Evolutionary conservation across 64 coral and sea anemone species (phyloP), one percentile per base, ranked within the genome.

Genomic region (Exaiptasia diaphana): DNA sequence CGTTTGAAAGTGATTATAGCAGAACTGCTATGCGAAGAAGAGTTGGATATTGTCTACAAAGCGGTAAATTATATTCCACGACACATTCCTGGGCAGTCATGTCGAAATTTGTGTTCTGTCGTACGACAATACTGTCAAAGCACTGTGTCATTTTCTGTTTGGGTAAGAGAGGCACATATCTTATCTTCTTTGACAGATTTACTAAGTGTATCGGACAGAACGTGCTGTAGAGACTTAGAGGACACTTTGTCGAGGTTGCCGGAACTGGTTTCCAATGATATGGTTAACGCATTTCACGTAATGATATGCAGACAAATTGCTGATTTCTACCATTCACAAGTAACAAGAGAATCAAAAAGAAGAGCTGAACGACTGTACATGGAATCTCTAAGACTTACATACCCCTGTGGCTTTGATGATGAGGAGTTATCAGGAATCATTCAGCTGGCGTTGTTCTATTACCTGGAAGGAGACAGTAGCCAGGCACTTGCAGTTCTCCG

Each of bases 401-500:
- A 65, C 38, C 61, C 61, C 12, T 65, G 61, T 65, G 61, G 61
- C 14, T 65, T 65, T 65, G 32, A 65, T 65, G 61, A 65, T 37
- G 61, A 65, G 30, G 61, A 17, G 3, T 65, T 65, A 38, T 65
- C 61, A 65, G 61, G 61, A 38, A 65, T 4, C 21, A 37, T 65
- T 65, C 61, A 65, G 61, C 61, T 65, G 32, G 61, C 61, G 38
- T 35, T 65, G 22, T 65, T 65, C 30, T 65, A 38, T 18, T 65
- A 65, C 12, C 12, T 65, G 6, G 61, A 65, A 65, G 61, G 61
- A 17, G 9, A 65, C 61, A 65, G 1, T 37, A 13, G 1, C 31
- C 61, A 38, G 61, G 61, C 61, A 65, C 61, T 65, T 65, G 38
- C 61, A 65, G 61, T 65, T 65, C 61, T 65, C 38, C 61, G 32